phyloP scores from a whole-genome alignment of 2,113 vertebrate species.

The Antigone vipio region DNA sequence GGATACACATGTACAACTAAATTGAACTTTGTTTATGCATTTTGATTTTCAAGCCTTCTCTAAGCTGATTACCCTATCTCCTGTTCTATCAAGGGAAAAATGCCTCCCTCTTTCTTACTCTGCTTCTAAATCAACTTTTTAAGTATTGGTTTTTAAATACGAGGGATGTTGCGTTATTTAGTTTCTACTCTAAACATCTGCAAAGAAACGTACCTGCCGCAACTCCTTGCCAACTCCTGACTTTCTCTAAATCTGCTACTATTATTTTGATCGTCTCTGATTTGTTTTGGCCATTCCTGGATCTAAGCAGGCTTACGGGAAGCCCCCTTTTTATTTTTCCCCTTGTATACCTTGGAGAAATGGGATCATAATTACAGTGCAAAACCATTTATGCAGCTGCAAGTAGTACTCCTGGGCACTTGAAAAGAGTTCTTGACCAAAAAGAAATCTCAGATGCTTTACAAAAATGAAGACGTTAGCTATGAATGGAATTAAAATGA shows the following conservation, averaged over 20 bases:
- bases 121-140: constrained; percentile 17
- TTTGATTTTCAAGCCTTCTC: constrained; percentile 59
- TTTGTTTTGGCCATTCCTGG: constrained; percentile 33
- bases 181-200: constrained; percentile 4
- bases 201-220: constrained; percentile 19
- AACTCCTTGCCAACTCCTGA: constrained; percentile 21
- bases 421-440: constrained; percentile 40
- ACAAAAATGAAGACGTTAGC: background rate
- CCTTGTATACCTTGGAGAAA: constrained; percentile 32
- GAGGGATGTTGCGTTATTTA: background rate
- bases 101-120: background rate
- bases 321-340: constrained; percentile 38
- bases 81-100: background rate
- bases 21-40: constrained; percentile 55
- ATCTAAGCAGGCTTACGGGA: constrained; percentile 39
- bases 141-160: background rate
- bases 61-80: constrained; percentile 37
- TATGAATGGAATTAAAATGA: constrained; percentile 9
- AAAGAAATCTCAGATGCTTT: constrained; percentile 8
- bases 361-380: constrained; percentile 48
- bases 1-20: constrained; percentile 50
- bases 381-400: constrained; percentile 48
- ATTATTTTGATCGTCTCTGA: constrained; percentile 10
- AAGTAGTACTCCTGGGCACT: constrained; percentile 19
- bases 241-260: background rate